These are phyloP conservation scores for Mustela nigripes DNA, from an alignment of 2,113 vertebrate genomes.

Conservation along the genomic window DNA sequence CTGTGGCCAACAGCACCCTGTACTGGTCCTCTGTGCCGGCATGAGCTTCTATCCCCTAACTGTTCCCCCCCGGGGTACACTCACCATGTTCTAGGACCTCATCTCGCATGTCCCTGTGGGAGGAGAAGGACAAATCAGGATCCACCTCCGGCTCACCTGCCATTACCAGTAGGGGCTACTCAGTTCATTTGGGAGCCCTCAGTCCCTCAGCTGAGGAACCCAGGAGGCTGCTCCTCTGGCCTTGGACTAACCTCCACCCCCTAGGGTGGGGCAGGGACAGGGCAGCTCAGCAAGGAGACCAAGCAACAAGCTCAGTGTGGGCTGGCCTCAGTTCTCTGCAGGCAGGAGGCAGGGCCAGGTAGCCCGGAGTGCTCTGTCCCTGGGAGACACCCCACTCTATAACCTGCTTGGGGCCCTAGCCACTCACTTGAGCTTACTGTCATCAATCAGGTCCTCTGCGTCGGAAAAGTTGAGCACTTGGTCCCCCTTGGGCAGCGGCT, in stretches of 20 bases:
- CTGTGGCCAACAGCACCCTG: background rate
- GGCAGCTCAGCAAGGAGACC: background rate
- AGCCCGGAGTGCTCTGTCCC: background rate
- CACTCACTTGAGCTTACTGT: conserved; percentile 95
- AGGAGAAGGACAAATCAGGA: background rate
- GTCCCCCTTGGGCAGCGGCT: conserved; percentile 97
- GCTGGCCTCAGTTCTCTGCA: background rate
- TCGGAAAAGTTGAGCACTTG: conserved; percentile 98
- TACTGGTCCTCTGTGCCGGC: background rate
- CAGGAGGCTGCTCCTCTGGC: background rate
- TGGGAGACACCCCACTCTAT: background rate
- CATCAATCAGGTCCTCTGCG: conserved; percentile 96
- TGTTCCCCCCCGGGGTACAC: conserved; percentile 67
- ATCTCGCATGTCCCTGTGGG: conserved; percentile 93
- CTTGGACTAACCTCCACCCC: background rate
- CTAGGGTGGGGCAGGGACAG: background rate
- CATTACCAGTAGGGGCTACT: background rate
- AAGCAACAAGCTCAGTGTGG: background rate
- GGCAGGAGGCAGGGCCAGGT: background rate
- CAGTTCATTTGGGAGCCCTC: background rate
- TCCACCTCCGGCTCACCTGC: background rate
- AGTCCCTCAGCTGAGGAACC: background rate
- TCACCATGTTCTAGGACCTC: conserved; percentile 97
- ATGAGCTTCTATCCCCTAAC: background rate
- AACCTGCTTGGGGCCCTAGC: background rate